phyloP scores from a whole-genome alignment of 2,888 invertebrate genomes.

The Rhaphigaster nebulosa region DNA sequence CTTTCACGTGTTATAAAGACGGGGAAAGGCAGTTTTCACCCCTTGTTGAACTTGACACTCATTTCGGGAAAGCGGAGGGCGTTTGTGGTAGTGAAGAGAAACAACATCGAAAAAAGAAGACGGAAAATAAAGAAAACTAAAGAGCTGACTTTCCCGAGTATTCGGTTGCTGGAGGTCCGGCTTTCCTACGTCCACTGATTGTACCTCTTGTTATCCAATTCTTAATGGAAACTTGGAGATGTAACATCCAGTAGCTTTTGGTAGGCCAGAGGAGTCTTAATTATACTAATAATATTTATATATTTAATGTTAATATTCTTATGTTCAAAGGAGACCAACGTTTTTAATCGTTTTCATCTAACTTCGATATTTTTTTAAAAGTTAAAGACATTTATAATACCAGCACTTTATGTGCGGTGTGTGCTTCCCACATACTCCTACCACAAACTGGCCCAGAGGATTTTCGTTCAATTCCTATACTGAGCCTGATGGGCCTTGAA shows the following conservation, averaged over 20 bases:
- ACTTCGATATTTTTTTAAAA: no score
- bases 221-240: background rate
- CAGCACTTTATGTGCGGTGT: no score
- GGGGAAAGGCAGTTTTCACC: constrained; percentile 48
- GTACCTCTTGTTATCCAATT: background rate
- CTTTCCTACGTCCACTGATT: constrained; percentile 8
- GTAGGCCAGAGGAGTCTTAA: background rate
- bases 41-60: constrained; percentile 46
- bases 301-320: no score
- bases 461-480: no score
- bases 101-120: constrained; percentile 40
- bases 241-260: background rate
- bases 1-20: constrained; percentile 37
- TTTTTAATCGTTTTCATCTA: no score
- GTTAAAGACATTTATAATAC: no score
- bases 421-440: no score
- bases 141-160: constrained; percentile 35
- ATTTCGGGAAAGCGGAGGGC: constrained; percentile 43
- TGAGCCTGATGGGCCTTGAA: no score
- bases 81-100: constrained; percentile 46
- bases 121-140: constrained; percentile 47
- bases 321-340: no score
- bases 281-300: background rate
- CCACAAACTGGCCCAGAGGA: no score
- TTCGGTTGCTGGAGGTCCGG: constrained; percentile 6